Evolutionary conservation across 92 coral and sea anemone species (phyloP).

Genomic region (Blastomussa wellsi): DNA sequence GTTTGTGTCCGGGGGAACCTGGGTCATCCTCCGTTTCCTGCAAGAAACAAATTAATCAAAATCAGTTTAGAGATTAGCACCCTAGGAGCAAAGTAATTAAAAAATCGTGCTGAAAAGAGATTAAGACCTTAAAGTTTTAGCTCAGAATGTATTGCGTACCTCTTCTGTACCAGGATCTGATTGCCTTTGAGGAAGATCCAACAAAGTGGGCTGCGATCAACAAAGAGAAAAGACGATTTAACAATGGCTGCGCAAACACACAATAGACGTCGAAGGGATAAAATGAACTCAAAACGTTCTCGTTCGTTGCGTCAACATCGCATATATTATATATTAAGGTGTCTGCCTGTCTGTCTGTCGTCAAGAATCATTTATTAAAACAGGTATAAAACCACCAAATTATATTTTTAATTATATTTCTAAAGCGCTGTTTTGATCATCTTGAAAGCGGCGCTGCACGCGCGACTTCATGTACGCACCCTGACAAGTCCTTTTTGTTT

Average conservation of each 20-base stretch:
- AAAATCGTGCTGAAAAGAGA: neutral
- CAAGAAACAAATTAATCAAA: constrained; percentile 7
- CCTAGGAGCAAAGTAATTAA: neutral
- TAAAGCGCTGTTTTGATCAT: neutral
- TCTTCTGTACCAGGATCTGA: constrained; percentile 79
- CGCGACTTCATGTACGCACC: constrained; percentile 17
- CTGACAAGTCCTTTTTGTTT: constrained; percentile 20
- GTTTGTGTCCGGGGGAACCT: constrained; percentile 63
- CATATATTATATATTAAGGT: too few species aligned
- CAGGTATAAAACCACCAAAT: too few species aligned
- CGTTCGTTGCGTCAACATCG: too few species aligned
- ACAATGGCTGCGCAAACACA: neutral
- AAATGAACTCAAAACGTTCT: too few species aligned
- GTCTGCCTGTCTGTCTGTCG: too few species aligned
- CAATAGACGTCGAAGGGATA: too few species aligned
- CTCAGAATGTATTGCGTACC: constrained; percentile 39
- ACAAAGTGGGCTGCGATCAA: constrained; percentile 43
- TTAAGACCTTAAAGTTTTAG: too few species aligned
- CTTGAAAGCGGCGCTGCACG: neutral
- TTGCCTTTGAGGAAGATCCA: constrained; percentile 63
- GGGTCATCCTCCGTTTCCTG: constrained; percentile 99
- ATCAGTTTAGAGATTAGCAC: neutral
- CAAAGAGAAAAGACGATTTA: neutral
- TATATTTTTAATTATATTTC: neutral
- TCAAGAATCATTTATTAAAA: too few species aligned